phyloP scores from a whole-genome alignment of 2,888 invertebrate genomes.

The Tetranychus piercei region DNA sequence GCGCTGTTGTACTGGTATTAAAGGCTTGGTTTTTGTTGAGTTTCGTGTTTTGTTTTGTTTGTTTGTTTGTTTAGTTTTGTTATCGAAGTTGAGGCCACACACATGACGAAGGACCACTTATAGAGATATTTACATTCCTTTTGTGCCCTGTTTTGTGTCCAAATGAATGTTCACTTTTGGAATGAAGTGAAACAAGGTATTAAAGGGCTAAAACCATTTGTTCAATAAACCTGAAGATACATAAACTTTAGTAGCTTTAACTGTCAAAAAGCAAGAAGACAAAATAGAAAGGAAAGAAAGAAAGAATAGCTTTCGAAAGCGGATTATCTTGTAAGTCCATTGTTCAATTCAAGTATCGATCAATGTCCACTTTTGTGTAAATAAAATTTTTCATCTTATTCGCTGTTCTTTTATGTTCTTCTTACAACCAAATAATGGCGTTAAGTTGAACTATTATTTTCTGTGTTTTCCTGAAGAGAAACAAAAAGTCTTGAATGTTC shows the following conservation, averaged over 20 bases:
- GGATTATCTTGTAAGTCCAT: constrained; percentile 1
- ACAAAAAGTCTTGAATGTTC: no score
- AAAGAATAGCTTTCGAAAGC: neutral
- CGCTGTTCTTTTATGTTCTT: neutral
- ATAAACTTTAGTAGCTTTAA: neutral
- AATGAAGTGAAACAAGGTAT: neutral
- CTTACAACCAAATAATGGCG: neutral
- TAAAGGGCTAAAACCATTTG: neutral
- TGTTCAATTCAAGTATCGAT: neutral
- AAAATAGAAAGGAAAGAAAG: neutral
- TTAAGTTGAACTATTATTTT: neutral
- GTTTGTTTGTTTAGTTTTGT: neutral
- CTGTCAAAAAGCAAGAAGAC: neutral
- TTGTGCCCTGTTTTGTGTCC: no score
- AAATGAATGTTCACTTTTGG: neutral
- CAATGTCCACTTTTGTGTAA: neutral
- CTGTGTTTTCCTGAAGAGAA: no score
- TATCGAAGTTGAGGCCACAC: neutral
- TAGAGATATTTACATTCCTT: neutral
- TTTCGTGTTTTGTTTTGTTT: no score
- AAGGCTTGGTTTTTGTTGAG: no score
- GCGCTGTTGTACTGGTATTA: no score
- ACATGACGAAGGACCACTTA: neutral
- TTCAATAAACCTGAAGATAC: neutral
- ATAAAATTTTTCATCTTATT: neutral